Conservation (phyloP, 2,888 invertebrate species). For the Lapara coniferarum region DNA sequence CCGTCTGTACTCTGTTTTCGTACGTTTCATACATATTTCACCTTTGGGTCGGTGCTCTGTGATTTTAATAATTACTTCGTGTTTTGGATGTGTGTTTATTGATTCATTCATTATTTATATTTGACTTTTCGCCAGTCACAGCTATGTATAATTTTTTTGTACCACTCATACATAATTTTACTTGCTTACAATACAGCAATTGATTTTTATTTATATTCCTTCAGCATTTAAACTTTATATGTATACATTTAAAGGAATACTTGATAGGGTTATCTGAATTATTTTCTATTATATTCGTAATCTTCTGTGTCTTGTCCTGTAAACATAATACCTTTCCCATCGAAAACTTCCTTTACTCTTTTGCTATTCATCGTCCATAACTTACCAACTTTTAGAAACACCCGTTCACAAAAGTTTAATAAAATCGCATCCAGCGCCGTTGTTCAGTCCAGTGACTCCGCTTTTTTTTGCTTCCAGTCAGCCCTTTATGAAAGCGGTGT, state of each 20-base stretch:
- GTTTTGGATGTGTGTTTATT: not conserved
- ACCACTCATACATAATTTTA: too few relatives aligned
- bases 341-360: too few relatives aligned
- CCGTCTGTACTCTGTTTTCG: constrained; percentile 22
- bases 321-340: too few relatives aligned
- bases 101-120: constrained; percentile 3
- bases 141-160: too few relatives aligned
- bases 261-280: too few relatives aligned
- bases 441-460: constrained; percentile 12
- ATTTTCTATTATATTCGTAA: too few relatives aligned
- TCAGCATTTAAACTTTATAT: too few relatives aligned
- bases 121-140: not conserved
- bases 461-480: constrained; percentile 16
- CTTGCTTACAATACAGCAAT: too few relatives aligned
- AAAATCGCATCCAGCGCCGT: constrained; percentile 2
- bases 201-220: not conserved
- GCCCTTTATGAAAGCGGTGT: constrained; percentile 27
- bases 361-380: not conserved
- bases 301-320: not conserved
- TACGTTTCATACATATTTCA: constrained; percentile 17
- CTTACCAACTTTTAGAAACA: not conserved
- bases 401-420: not conserved
- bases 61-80: constrained; percentile 8
- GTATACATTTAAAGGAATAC: too few relatives aligned
- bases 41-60: constrained; percentile 20